Evolutionary conservation across 30 jellyfish, hydroid and myxozoan genomes (phyloP).

Genomic region (Aurelia sp.): DNA sequence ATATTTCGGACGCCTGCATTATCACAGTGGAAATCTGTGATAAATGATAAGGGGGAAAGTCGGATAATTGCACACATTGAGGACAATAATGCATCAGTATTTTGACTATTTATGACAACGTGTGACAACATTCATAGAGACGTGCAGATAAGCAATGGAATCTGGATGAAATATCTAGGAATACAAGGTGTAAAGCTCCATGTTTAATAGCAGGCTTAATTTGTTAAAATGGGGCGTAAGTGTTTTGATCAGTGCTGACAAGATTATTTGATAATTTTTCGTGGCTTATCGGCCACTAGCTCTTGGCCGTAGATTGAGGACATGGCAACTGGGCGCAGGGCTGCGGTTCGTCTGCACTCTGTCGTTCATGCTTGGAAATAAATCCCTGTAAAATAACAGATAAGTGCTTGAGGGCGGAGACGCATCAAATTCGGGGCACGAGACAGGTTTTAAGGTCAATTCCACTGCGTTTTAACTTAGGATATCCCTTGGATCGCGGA

Average conservation of each 20-base stretch:
- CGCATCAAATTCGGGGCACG: conserved; percentile 5
- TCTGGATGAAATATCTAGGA: background rate
- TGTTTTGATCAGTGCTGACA: conserved; percentile 68
- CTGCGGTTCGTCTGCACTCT: conserved; percentile 16
- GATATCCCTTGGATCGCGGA: conserved; percentile 13
- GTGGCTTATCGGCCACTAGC: conserved; percentile 61
- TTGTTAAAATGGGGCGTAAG: conserved; percentile 80
- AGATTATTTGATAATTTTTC: conserved; percentile 30
- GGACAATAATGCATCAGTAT: background rate
- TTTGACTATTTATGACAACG: conserved; percentile 1
- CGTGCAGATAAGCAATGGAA: background rate
- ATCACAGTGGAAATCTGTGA: no score
- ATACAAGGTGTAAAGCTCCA: background rate
- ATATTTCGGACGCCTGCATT: no score
- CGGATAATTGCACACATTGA: no score
- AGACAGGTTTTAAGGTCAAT: conserved; percentile 28
- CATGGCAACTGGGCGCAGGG: conserved; percentile 31
- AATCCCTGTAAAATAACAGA: conserved; percentile 51
- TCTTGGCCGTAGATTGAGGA: conserved; percentile 21
- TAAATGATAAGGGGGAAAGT: no score
- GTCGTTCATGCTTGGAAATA: conserved; percentile 26
- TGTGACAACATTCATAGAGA: background rate
- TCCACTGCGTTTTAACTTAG: conserved; percentile 1
- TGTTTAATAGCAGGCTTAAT: conserved; percentile 53
- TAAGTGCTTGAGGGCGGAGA: conserved; percentile 63